Percentiles rank a stretch among this genome's conserved stretches.
Evolutionary conservation across 1,140 invertebrate genomes (phyloP).

Genomic region (Drosophila dunni): DNA sequence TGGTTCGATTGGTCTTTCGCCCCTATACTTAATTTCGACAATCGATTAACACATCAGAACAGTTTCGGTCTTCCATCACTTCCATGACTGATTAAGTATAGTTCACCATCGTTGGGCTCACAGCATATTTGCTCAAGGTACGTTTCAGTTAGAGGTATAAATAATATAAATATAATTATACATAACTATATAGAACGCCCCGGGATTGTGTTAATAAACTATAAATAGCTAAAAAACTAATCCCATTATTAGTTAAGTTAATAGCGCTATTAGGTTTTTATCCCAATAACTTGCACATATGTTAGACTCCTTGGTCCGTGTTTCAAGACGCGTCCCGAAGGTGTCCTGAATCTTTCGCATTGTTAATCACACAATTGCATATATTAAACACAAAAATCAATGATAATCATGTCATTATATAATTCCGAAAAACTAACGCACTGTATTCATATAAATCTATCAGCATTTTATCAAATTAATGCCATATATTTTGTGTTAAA

Average conservation of each 20-base stretch:
- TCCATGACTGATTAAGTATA: too few species aligned
- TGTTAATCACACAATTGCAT: constrained; percentile 43
- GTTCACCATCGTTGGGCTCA: too few species aligned
- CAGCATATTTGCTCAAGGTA: too few species aligned
- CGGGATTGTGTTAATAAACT: constrained; percentile 14
- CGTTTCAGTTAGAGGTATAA: too few species aligned
- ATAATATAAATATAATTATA: too few species aligned
- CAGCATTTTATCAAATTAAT: constrained; percentile 44
- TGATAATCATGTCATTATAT: constrained; percentile 32
- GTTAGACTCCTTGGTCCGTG: constrained; percentile 95
- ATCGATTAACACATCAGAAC: too few species aligned
- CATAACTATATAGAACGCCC: constrained; percentile 11
- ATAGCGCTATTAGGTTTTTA: constrained; percentile 28
- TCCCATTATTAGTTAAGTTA: constrained; percentile 25
- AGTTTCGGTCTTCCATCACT: too few species aligned
- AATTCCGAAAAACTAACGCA: constrained; percentile 41
- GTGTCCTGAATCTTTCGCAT: constrained; percentile 66
- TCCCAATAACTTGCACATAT: constrained; percentile 87
- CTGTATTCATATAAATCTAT: constrained; percentile 47
- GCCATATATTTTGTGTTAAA: constrained; percentile 37
- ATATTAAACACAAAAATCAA: constrained; percentile 9
- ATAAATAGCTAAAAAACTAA: constrained; percentile 28
- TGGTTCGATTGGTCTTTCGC: too few species aligned
- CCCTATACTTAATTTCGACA: too few species aligned
- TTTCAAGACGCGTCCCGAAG: background rate